phyloP scores from a whole-genome alignment of 2,797 vertebrate species.

The Macroramphosus scolopax region DNA sequence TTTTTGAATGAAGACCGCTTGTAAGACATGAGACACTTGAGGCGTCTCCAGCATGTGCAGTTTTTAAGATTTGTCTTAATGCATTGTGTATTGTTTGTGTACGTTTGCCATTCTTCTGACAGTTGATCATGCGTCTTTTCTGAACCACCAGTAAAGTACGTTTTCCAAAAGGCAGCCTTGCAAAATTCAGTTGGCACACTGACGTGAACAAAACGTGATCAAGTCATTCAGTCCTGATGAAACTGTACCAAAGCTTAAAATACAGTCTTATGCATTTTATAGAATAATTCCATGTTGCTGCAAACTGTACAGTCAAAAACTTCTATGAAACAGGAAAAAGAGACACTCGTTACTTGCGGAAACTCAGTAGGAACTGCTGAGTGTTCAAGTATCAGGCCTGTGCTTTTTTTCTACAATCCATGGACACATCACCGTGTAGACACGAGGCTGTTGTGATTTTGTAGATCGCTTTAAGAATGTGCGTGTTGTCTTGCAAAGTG shows the following conservation, averaged over 20 bases:
- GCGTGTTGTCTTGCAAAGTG: constrained; percentile 63
- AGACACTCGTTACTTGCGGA: constrained; percentile 75
- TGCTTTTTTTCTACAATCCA: too few relatives aligned
- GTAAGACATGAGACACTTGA: constrained; percentile 30
- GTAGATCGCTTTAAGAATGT: constrained; percentile 75
- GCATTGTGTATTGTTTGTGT: constrained; percentile 49
- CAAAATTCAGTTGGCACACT: constrained; percentile 48
- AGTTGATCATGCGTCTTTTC: constrained; percentile 29
- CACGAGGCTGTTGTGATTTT: constrained; percentile 71
- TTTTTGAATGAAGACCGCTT: constrained; percentile 55
- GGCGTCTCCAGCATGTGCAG: constrained; percentile 63
- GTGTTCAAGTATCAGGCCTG: constrained; percentile 75
- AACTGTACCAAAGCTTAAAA: constrained; percentile 86
- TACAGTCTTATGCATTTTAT: constrained; percentile 80
- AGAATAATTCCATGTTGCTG: constrained; percentile 71
- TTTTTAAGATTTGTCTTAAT: constrained; percentile 53
- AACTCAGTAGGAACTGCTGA: constrained; percentile 79
- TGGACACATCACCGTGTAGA: constrained; percentile 60
- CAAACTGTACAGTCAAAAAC: constrained; percentile 54
- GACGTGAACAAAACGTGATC: constrained; percentile 53
- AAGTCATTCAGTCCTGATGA: constrained; percentile 51
- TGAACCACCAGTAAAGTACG: constrained; percentile 27
- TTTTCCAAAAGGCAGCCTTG: constrained; percentile 49
- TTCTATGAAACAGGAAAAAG: too few relatives aligned
- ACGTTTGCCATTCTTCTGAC: constrained; percentile 45